These are phyloP conservation scores for Hirtodrosophila trivittata DNA, from an alignment of 2,888 invertebrate genomes.

Conservation along the genomic window DNA sequence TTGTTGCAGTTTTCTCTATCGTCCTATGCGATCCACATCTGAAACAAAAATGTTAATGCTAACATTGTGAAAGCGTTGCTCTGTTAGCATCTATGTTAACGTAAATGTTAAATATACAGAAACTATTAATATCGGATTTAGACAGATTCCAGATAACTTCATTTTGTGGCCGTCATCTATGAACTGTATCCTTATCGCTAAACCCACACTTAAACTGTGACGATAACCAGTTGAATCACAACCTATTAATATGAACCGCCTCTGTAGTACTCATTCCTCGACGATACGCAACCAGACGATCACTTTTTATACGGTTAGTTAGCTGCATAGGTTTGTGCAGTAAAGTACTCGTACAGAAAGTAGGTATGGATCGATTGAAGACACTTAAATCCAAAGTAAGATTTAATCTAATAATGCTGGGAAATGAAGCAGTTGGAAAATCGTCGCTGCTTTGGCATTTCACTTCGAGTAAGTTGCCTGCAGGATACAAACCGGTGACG, in stretches of 20 bases:
- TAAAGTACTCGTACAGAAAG: neutral
- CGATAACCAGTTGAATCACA: slow-evolving; percentile 2
- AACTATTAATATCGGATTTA: no score
- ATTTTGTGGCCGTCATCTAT: no score
- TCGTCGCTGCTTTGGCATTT: slow-evolving; percentile 36
- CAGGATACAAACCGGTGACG: neutral
- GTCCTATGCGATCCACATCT: no score
- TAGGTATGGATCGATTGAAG: neutral
- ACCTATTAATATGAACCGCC: neutral
- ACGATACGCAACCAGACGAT: no score
- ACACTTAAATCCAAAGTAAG: neutral
- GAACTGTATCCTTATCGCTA: neutral
- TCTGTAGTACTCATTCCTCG: no score
- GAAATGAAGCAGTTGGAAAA: slow-evolving; percentile 45
- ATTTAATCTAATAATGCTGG: slow-evolving; percentile 35
- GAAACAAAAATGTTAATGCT: no score
- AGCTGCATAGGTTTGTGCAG: neutral
- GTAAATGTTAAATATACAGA: no score
- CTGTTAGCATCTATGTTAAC: no score
- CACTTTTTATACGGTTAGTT: slow-evolving; percentile 12
- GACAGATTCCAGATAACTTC: no score
- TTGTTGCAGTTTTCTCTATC: no score
- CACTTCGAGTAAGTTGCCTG: neutral
- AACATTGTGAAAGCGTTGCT: no score
- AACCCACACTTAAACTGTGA: neutral